Evolutionary conservation across 2,888 invertebrate genomes (phyloP).

Genomic region (Notodonta ziczac): DNA sequence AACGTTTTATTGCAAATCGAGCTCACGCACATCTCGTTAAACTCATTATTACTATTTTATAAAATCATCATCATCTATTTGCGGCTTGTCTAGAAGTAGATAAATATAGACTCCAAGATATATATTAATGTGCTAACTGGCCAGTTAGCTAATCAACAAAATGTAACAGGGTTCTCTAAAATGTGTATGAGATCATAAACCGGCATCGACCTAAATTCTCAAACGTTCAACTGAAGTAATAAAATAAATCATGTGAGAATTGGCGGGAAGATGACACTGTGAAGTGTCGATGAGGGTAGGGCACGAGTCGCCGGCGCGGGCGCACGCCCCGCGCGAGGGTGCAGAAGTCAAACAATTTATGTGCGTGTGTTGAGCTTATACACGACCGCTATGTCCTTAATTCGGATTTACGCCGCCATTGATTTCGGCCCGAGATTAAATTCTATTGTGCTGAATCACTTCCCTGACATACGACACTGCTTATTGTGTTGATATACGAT

Average conservation of each 20-base stretch:
- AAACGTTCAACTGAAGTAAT: conserved; percentile 28
- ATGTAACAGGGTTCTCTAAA: conserved; percentile 22
- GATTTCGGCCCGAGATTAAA: conserved; percentile 62
- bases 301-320: conserved; percentile 29
- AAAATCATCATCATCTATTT: conserved; percentile 10
- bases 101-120: background rate
- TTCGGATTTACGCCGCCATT: conserved; percentile 70
- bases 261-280: conserved; percentile 42
- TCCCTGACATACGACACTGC: conserved; percentile 61
- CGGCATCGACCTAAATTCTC: conserved; percentile 22
- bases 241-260: conserved; percentile 48
- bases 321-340: conserved; percentile 40
- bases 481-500: conserved; percentile 63
- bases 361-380: conserved; percentile 49
- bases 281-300: conserved; percentile 50
- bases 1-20: conserved; percentile 16
- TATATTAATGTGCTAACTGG: background rate
- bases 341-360: conserved; percentile 72
- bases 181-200: conserved; percentile 26
- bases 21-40: conserved; percentile 11
- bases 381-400: conserved; percentile 53
- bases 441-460: conserved; percentile 66
- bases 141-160: conserved; percentile 17
- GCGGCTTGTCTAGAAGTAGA: background rate
- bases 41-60: conserved; percentile 8